Conservation (phyloP, 2,888 invertebrate genomes). For the Entomobrya multifasciata region DNA sequence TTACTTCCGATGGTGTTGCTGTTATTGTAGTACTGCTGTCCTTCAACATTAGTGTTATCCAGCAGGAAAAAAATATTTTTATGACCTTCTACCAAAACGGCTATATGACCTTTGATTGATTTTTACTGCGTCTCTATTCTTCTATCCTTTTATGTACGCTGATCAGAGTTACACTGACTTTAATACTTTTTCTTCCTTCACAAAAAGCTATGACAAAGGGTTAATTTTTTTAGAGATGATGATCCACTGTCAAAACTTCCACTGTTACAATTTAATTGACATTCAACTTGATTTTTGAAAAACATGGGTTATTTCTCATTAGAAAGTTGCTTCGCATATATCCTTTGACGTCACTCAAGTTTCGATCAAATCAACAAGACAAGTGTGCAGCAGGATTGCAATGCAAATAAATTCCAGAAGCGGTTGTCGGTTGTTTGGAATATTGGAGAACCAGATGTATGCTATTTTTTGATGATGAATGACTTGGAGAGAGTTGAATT, state of each 20-base stretch:
- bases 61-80: constrained; percentile 7
- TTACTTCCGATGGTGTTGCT: neutral
- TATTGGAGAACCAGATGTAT: too few species aligned
- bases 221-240: too few species aligned
- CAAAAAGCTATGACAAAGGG: neutral
- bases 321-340: neutral
- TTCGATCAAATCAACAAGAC: constrained; percentile 8
- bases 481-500: neutral
- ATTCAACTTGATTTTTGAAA: constrained; percentile 34
- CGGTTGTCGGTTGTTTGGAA: neutral
- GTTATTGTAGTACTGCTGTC: constrained; percentile 1
- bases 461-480: neutral
- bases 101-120: constrained; percentile 27
- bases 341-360: constrained; percentile 33
- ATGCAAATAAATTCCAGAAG: neutral
- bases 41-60: constrained; percentile 30
- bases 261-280: constrained; percentile 11
- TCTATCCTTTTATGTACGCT: neutral
- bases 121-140: neutral
- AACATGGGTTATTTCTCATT: neutral
- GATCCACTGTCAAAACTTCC: constrained; percentile 47
- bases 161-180: neutral
- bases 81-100: constrained; percentile 33
- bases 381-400: neutral
- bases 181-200: neutral